phyloP scores from a whole-genome alignment of 2,888 invertebrate genomes.

The Trissolcus brochymenae region DNA sequence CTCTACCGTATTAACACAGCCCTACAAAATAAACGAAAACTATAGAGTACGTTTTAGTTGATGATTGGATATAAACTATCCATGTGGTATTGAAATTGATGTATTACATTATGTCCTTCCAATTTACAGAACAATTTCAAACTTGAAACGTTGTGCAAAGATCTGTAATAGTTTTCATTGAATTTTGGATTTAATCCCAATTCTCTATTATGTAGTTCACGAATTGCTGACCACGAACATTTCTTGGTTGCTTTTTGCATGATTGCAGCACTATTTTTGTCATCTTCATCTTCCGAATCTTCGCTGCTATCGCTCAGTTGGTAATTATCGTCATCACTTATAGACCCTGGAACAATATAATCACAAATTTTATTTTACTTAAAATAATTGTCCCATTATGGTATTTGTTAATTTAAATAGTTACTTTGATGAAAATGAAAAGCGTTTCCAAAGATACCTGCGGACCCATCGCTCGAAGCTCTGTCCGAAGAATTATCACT shows the following conservation, averaged over 20 bases:
- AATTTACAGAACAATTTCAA: constrained; percentile 87
- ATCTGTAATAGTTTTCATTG: constrained; percentile 86
- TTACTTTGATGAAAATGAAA: neutral
- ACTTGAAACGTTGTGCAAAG: constrained; percentile 88
- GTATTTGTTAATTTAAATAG: no score
- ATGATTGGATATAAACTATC: neutral
- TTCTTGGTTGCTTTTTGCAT: constrained; percentile 80
- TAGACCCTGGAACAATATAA: neutral
- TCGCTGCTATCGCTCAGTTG: constrained; percentile 18
- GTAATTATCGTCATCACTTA: constrained; percentile 3
- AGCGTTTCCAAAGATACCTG: constrained; percentile 5
- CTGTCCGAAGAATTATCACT: neutral
- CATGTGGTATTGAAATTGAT: neutral
- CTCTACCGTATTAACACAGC: constrained; percentile 94
- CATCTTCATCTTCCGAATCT: constrained; percentile 26
- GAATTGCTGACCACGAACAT: constrained; percentile 82
- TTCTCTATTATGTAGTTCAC: constrained; percentile 83
- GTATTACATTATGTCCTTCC: constrained; percentile 81
- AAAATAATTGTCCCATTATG: no score
- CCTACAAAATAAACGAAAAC: constrained; percentile 71
- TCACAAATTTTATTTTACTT: no score
- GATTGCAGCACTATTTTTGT: constrained; percentile 12
- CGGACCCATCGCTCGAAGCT: neutral
- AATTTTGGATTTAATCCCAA: constrained; percentile 81
- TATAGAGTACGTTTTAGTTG: no score